phyloP scores from a whole-genome alignment of 2,888 invertebrate species.

The Rugalucina vietnamica region DNA sequence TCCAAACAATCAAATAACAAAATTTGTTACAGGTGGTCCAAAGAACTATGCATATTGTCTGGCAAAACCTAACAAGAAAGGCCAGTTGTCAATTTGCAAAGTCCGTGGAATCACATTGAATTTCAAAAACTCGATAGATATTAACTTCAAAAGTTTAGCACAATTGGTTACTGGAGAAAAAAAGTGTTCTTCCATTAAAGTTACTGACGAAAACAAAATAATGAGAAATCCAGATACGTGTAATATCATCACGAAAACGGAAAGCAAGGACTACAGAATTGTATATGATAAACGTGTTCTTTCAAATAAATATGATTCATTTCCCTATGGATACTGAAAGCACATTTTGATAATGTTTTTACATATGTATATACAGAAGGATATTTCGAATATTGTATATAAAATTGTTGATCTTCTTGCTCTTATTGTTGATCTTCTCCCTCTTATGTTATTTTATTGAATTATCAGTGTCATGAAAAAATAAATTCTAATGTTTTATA shows the following conservation, averaged over 20 bases:
- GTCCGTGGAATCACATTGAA: slow-evolving; percentile 41
- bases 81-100: slow-evolving; percentile 37
- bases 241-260: not conserved
- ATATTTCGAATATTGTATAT: no score
- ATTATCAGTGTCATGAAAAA: no score
- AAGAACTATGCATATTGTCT: slow-evolving; percentile 53
- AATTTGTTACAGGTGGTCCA: slow-evolving; percentile 45
- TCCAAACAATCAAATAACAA: slow-evolving; percentile 30
- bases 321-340: not conserved
- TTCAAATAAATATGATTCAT: not conserved
- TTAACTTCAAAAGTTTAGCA: slow-evolving; percentile 35
- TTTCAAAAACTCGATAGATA: slow-evolving; percentile 32
- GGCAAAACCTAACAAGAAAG: slow-evolving; percentile 34
- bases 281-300: not conserved
- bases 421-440: no score
- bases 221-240: not conserved
- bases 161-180: slow-evolving; percentile 19
- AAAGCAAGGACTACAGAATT: slow-evolving; percentile 4
- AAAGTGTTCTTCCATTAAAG: not conserved
- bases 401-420: no score
- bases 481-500: no score
- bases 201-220: not conserved
- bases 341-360: not conserved
- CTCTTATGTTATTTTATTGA: no score
- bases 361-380: no score